A percentile compares a stretch with the other conserved stretches of the same genome.
These are phyloP conservation scores for Antheraea mylitta DNA, from an alignment of 1,140 invertebrate species.

Conservation along the genomic window DNA sequence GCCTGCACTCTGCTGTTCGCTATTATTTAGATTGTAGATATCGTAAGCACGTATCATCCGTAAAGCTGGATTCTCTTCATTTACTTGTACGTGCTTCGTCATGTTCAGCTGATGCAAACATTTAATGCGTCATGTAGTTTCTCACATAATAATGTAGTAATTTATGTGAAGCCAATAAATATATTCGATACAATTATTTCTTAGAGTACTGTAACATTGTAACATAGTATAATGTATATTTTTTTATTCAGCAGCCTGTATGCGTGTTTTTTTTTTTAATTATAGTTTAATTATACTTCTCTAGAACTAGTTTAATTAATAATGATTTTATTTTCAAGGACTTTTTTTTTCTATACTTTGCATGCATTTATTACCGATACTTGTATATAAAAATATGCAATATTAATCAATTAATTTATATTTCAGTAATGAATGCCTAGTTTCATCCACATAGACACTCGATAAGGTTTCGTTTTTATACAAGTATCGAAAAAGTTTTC, in stretches of 20 bases:
- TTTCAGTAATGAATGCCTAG: too few relatives aligned
- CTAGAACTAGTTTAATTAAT: too few relatives aligned
- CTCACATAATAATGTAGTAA: neutral
- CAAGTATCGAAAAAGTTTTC: too few relatives aligned
- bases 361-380: too few relatives aligned
- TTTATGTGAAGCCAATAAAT: neutral
- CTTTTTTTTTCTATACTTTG: too few relatives aligned
- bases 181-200: neutral
- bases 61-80: constrained; percentile 1
- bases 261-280: neutral
- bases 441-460: too few relatives aligned
- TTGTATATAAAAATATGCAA: too few relatives aligned
- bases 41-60: neutral
- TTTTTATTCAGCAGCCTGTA: neutral
- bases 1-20: neutral
- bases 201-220: neutral
- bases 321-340: too few relatives aligned
- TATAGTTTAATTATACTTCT: neutral
- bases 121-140: neutral
- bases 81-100: constrained; percentile 1
- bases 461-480: too few relatives aligned
- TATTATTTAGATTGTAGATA: constrained; percentile 2
- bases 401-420: too few relatives aligned
- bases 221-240: neutral
- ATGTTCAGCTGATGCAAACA: neutral